Evolutionary conservation across 2,888 invertebrate genomes (phyloP).

Genomic region (Dexiosoma caninum): DNA sequence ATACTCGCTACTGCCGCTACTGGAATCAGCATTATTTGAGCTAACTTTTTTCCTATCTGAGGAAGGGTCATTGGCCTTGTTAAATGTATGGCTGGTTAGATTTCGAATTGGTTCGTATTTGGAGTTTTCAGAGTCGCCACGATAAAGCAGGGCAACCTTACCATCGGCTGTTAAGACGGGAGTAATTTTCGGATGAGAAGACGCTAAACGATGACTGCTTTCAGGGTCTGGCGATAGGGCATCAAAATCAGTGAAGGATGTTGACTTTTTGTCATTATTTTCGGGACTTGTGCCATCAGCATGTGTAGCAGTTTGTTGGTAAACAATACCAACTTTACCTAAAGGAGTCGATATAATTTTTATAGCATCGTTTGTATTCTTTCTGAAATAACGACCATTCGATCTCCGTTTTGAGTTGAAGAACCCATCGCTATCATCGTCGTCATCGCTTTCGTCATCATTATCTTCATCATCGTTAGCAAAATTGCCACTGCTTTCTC

Average conservation of each 20-base stretch:
- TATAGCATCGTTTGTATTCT: constrained; percentile 78
- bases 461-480: constrained; percentile 75
- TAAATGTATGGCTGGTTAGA: constrained; percentile 76
- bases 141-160: constrained; percentile 78
- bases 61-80: constrained; percentile 59
- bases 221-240: constrained; percentile 76
- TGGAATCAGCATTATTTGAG: constrained; percentile 62
- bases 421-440: constrained; percentile 71
- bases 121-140: constrained; percentile 77
- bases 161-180: constrained; percentile 79
- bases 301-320: constrained; percentile 74
- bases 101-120: constrained; percentile 78
- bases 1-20: constrained; percentile 63
- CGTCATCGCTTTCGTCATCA: constrained; percentile 73
- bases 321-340: constrained; percentile 78
- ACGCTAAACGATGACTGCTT: constrained; percentile 77
- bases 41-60: constrained; percentile 61
- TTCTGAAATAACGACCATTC: constrained; percentile 76
- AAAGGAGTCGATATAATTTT: constrained; percentile 78
- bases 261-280: constrained; percentile 67
- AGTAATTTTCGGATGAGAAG: constrained; percentile 78
- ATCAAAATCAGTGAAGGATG: constrained; percentile 75
- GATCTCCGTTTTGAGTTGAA: constrained; percentile 73
- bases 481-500: constrained; percentile 76
- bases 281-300: constrained; percentile 64